Base-by-base conservation (phyloP, 2,113 vertebrate genomes). In the Ageneiosus marmoratus region DNA sequence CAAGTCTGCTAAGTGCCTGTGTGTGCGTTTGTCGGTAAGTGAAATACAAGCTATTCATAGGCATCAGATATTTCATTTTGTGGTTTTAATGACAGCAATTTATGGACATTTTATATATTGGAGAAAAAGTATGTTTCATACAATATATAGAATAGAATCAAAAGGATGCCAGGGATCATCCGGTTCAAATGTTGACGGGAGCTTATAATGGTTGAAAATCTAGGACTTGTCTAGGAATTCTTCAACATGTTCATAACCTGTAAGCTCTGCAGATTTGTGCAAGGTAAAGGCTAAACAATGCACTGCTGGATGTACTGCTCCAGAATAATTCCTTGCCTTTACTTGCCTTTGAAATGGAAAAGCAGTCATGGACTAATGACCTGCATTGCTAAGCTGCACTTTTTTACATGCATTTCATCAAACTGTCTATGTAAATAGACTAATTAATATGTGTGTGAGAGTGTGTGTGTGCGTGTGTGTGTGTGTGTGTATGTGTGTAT, bases 361-460 rank as follows among this genome's bases (percentile, higher is more conserved):
- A 76, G 29, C 29, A 12, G 24, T 44, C 78, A 37, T 53, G 79
- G 48, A 55, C 79, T 69, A 69, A 69, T n/a, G 32, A 69, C 50
- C 73, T 55, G 32, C 4, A 53, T 67, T 53, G 79, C 63, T 69
- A 5, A 51, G 34, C 29, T 55, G 44, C 18, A 69, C 32, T 37
- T 32, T 80, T 69, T n/a, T 8, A 10, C 29, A n/a, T 80, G 78
- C 46, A 69, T 69, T 80, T 69, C 15, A 37, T 53, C 53, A 79
- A 29, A 79, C 13, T 22, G 27, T n/a, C 48, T 55, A 51, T 67
- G 48, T 50, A 51, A 80, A 80, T 80, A 80, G 22, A 22, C 62
- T 51, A 50, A 67, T 63, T 62, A 20, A 15, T 50, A 16, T 80
- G 60, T 65, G 56, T 34, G 48, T 77, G 29, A 41, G 20, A 24